A percentile compares a stretch with the other conserved stretches of the same genome.
phyloP scores from a whole-genome alignment of 2,888 invertebrate species.

The Scaptodrosophila latifasciaeformis region DNA sequence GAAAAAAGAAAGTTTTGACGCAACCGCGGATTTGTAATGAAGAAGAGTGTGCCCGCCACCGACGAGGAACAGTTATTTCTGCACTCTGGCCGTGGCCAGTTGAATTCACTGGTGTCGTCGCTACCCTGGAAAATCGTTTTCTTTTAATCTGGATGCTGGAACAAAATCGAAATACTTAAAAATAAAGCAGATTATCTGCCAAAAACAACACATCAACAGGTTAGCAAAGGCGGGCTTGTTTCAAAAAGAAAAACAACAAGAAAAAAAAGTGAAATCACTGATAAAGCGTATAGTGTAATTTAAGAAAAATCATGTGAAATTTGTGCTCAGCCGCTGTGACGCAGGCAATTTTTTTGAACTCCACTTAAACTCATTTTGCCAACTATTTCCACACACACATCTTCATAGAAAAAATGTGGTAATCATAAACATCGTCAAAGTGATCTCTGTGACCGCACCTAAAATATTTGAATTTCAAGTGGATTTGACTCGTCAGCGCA shows the following conservation, averaged over 20 bases:
- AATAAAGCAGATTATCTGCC: slow-evolving; percentile 23
- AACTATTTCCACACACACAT: slow-evolving; percentile 19
- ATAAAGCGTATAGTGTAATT: slow-evolving; percentile 37
- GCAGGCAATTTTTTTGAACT: slow-evolving; percentile 5
- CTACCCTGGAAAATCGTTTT: too few species aligned
- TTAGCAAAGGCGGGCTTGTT: too few species aligned
- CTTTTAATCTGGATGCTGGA: too few species aligned
- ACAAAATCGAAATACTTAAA: slow-evolving; percentile 20
- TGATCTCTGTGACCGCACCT: slow-evolving; percentile 37
- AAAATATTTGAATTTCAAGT: slow-evolving; percentile 12
- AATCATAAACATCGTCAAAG: too few species aligned
- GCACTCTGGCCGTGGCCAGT: slow-evolving; percentile 37
- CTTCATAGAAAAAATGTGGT: too few species aligned
- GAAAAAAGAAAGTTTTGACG: slow-evolving; percentile 65
- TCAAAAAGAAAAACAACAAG: slow-evolving; percentile 12
- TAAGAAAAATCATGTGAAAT: slow-evolving; percentile 17
- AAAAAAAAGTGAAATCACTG: slow-evolving; percentile 57
- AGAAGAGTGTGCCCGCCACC: slow-evolving; percentile 41
- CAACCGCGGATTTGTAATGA: slow-evolving; percentile 57
- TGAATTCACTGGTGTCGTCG: neutral
- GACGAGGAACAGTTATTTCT: slow-evolving; percentile 38
- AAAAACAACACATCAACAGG: slow-evolving; percentile 13
- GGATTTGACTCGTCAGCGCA: too few species aligned
- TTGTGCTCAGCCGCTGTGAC: slow-evolving; percentile 26
- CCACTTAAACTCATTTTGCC: slow-evolving; percentile 17